Percentiles rank a stretch among this genome's conserved stretches.
Evolutionary conservation across 1,140 invertebrate species (phyloP).

Genomic region (Pollicipes pollicipes): DNA sequence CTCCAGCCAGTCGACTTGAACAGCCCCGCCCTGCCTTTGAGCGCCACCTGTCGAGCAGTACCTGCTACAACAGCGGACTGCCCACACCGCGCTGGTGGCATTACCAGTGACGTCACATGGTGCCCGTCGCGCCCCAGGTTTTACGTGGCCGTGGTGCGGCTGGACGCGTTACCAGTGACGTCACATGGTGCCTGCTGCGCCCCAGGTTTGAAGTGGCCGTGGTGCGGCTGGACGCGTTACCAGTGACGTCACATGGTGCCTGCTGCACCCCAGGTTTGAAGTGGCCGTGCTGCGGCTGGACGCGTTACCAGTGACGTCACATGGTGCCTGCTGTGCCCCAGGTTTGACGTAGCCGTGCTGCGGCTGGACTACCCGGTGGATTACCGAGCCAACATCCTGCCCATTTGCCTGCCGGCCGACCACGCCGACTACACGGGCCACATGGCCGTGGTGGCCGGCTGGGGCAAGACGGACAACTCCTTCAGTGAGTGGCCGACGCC

Average conservation of each 20-base stretch:
- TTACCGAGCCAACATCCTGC: conserved; percentile 49
- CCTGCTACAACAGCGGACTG: no score
- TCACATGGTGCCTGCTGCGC: no score
- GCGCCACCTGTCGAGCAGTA: no score
- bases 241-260: no score
- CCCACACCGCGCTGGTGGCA: no score
- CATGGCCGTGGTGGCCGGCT: conserved; percentile 56
- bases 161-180: no score
- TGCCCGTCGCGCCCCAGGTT: no score
- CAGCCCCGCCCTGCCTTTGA: no score
- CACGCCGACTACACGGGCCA: conserved; percentile 32
- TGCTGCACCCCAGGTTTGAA: conserved; percentile 46
- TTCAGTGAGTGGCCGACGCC: conserved; percentile 29
- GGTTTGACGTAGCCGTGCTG: conserved; percentile 57
- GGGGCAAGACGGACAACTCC: conserved; percentile 63
- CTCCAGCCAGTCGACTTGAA: no score
- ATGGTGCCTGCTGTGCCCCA: conserved; percentile 32
- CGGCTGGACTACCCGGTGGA: conserved; percentile 45
- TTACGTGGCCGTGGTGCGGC: conserved; percentile 58
- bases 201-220: conserved; percentile 54
- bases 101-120: no score
- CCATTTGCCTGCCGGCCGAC: conserved; percentile 51
- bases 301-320: no score
- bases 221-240: conserved; percentile 48
- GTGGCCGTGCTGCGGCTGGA: conserved; percentile 57